These are phyloP conservation scores for Proteles cristata DNA, from an alignment of 2,113 vertebrate genomes.

Conservation along the genomic window DNA sequence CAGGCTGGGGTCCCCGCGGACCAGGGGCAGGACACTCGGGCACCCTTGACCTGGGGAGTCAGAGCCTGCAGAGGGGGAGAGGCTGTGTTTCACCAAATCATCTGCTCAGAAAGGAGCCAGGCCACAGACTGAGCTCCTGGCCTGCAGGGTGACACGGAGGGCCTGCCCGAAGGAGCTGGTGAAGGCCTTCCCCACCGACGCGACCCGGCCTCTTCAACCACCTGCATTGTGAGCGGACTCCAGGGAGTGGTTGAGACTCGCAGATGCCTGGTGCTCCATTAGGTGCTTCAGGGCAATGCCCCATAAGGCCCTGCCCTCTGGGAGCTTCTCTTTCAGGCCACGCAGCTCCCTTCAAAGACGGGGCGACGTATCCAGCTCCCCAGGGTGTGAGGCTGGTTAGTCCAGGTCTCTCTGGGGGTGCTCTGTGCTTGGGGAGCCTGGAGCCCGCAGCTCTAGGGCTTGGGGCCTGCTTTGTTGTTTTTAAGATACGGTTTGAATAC, in stretches of 20 bases:
- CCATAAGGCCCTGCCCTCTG: neutral
- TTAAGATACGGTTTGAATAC: neutral
- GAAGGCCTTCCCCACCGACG: rapidly evolving
- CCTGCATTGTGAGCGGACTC: rapidly evolving
- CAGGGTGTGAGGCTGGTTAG: neutral
- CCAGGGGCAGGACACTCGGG: rapidly evolving
- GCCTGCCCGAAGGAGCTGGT: rapidly evolving
- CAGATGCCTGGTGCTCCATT: neutral
- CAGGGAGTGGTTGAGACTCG: neutral
- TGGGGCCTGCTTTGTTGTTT: neutral
- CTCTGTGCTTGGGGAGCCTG: neutral
- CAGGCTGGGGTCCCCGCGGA: neutral
- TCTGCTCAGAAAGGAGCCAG: neutral
- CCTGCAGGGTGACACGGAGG: neutral
- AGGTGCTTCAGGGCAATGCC: neutral
- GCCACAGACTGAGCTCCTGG: rapidly evolving
- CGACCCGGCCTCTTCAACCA: neutral
- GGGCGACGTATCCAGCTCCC: rapidly evolving
- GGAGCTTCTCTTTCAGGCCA: neutral
- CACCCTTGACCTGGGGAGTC: neutral
- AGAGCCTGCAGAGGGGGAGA: neutral
- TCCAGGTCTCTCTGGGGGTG: neutral
- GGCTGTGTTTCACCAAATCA: neutral
- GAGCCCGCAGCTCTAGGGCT: neutral
- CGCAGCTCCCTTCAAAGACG: neutral